Evolutionary conservation across 1,140 invertebrate genomes (phyloP).

Genomic region (Carcinoscorpius rotundicauda): DNA sequence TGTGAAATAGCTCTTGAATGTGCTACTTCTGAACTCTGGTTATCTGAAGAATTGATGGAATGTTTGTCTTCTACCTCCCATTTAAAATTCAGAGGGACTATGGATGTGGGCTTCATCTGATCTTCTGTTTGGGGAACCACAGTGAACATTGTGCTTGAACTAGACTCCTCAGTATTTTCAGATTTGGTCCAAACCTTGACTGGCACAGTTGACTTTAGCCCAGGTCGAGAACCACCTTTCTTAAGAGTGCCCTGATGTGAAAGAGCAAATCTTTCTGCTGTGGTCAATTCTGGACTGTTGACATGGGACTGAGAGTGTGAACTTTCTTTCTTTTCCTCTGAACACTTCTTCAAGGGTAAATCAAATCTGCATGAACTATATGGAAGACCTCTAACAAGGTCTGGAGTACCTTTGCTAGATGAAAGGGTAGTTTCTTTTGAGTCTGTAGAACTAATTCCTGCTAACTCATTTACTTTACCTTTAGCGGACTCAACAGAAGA

Average conservation of each 20-base stretch:
- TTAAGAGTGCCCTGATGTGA: constrained; percentile 70
- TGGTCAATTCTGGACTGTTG: constrained; percentile 48
- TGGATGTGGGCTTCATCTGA: constrained; percentile 22
- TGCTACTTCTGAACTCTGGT: constrained; percentile 29
- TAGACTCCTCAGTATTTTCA: constrained; percentile 21
- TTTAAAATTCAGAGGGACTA: not conserved
- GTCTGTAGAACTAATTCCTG: too few relatives aligned
- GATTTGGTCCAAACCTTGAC: constrained; percentile 26
- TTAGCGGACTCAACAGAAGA: too few relatives aligned
- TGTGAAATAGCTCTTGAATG: constrained; percentile 44
- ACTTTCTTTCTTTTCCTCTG: too few relatives aligned
- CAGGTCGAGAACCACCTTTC: constrained; percentile 34
- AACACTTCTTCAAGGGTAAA: too few relatives aligned
- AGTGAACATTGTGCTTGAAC: constrained; percentile 18
- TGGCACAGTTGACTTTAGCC: constrained; percentile 17
- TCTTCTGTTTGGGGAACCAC: constrained; percentile 17
- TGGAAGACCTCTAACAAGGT: constrained; percentile 70
- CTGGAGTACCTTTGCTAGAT: constrained; percentile 44
- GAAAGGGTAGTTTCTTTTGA: too few relatives aligned
- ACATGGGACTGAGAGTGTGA: too few relatives aligned
- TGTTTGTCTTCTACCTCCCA: constrained; percentile 10
- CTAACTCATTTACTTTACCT: too few relatives aligned
- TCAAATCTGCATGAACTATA: constrained; percentile 30
- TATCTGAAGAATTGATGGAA: constrained; percentile 4
- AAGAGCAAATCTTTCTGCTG: constrained; percentile 57